A percentile compares a stretch with the other conserved stretches of the same genome.
These are phyloP conservation scores for Caradrina kadenii DNA, from an alignment of 2,888 invertebrate species.

Conservation along the genomic window DNA sequence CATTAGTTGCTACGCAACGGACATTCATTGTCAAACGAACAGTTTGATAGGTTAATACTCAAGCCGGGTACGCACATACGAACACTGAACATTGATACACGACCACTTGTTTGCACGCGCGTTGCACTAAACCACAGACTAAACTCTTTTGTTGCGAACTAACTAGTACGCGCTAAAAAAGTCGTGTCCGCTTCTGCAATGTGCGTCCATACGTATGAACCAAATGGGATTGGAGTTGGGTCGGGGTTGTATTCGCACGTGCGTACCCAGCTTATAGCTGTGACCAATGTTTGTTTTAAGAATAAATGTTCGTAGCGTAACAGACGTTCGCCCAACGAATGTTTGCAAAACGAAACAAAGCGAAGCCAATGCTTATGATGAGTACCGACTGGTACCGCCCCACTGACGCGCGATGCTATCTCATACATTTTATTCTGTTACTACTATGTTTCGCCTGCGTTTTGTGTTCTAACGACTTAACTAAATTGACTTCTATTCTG, in stretches of 20 bases:
- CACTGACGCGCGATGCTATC: not conserved
- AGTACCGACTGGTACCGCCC: not conserved
- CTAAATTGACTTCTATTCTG: constrained; percentile 3
- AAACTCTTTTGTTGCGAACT: no score
- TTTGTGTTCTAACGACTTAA: constrained; percentile 31
- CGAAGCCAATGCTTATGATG: not conserved
- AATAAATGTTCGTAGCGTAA: not conserved
- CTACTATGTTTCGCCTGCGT: constrained; percentile 8
- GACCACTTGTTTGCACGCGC: no score
- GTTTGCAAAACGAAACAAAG: not conserved
- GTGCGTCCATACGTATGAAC: no score
- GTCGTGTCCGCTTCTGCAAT: no score
- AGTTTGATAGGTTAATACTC: not conserved
- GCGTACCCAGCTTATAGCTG: no score
- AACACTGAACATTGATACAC: no score
- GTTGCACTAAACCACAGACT: no score
- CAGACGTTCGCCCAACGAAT: not conserved
- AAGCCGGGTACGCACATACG: no score
- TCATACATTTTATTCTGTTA: constrained; percentile 1
- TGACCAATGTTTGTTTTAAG: no score
- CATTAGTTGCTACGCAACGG: not conserved
- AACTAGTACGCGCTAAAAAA: no score
- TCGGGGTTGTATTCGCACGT: no score
- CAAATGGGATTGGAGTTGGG: no score
- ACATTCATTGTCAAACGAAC: not conserved